phyloP scores from a whole-genome alignment of 2,888 invertebrate genomes.

The Papilio elwesi region DNA sequence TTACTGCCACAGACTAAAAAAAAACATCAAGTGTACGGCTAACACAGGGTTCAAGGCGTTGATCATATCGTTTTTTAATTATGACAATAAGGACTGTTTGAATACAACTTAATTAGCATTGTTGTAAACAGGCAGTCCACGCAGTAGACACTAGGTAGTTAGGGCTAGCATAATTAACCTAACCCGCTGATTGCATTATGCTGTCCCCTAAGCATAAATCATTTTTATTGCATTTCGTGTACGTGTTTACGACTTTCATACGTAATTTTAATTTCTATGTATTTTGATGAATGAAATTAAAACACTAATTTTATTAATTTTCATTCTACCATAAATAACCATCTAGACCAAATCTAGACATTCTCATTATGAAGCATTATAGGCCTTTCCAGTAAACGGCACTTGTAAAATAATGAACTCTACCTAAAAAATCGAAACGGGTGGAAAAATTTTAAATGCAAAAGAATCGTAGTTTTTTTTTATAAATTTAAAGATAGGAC shows the following conservation, averaged over 20 bases:
- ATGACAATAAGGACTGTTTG: not conserved
- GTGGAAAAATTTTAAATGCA: too few species aligned
- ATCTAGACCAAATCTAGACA: not conserved
- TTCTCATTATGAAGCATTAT: too few species aligned
- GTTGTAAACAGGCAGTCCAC: not conserved
- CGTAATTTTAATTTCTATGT: slow-evolving; percentile 9
- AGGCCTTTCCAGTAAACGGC: too few species aligned
- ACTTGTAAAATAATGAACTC: too few species aligned
- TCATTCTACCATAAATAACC: not conserved
- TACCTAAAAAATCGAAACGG: too few species aligned
- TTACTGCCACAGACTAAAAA: too few species aligned
- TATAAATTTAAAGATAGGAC: not conserved
- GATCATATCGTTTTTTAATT: not conserved
- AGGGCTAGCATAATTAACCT: slow-evolving; percentile 7
- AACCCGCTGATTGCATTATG: slow-evolving; percentile 15
- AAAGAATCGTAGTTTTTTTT: too few species aligned
- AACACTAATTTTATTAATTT: not conserved
- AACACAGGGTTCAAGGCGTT: not conserved
- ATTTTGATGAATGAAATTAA: not conserved
- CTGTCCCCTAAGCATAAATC: slow-evolving; percentile 13
- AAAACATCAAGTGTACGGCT: too few species aligned
- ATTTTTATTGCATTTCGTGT: slow-evolving; percentile 27
- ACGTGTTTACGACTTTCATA: slow-evolving; percentile 20
- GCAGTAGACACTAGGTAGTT: slow-evolving; percentile 12
- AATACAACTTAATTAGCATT: not conserved